phyloP scores from a whole-genome alignment of 1,140 invertebrate genomes.

The Drosophila gunungcola region DNA sequence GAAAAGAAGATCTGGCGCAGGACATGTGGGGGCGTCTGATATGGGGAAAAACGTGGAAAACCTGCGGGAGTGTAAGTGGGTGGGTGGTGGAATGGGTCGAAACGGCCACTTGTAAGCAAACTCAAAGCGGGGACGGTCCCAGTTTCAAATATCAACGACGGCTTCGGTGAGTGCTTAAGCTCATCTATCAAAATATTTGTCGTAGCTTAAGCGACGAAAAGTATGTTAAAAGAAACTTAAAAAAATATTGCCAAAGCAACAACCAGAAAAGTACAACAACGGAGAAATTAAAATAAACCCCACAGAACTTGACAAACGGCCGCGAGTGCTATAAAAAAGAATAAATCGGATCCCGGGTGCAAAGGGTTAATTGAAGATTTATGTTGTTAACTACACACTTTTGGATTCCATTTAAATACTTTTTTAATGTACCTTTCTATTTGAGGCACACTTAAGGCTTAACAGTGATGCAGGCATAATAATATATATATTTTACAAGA shows the following conservation, averaged over 20 bases:
- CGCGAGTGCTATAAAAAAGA: conserved; percentile 2
- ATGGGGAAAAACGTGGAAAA: conserved; percentile 20
- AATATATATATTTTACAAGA: no score
- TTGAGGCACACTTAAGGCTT: no score
- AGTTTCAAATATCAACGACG: conserved; percentile 62
- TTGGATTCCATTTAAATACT: no score
- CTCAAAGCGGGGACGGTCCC: conserved; percentile 47
- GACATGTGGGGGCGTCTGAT: not conserved
- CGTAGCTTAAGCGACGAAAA: conserved; percentile 51
- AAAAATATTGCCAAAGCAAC: conserved; percentile 33
- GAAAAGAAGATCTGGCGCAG: conserved; percentile 34
- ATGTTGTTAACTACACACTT: not conserved
- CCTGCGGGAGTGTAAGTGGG: not conserved
- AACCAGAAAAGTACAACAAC: not conserved
- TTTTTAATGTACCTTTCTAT: no score
- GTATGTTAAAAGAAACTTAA: conserved; percentile 38
- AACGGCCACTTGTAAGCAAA: conserved; percentile 51
- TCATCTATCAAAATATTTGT: conserved; percentile 67
- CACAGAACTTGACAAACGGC: conserved; percentile 7
- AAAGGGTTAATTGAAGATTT: conserved; percentile 37
- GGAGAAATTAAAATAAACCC: not conserved
- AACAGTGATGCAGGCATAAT: no score
- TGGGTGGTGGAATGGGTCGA: conserved; percentile 15
- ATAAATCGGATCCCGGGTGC: not conserved
- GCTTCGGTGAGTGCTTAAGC: conserved; percentile 54